Conservation (phyloP, 2,888 invertebrate species). For the Drosophila hamatofila region DNA sequence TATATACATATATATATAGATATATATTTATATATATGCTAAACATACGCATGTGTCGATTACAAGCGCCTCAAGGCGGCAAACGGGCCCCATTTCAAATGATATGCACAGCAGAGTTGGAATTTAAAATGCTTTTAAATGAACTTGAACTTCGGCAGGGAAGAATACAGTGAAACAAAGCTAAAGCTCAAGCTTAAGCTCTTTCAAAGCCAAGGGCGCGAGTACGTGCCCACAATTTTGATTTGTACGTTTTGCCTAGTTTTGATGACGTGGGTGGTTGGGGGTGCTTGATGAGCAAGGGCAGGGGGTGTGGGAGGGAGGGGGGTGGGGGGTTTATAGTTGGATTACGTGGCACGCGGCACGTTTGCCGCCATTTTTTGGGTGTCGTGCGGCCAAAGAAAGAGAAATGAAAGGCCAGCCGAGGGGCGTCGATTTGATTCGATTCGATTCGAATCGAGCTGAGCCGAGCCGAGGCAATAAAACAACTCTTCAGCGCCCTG, state of each 20-base stretch:
- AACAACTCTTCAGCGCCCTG: constrained; percentile 64
- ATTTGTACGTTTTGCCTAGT: constrained; percentile 42
- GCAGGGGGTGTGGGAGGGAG: neutral
- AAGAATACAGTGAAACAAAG: constrained; percentile 18
- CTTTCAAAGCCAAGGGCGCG: constrained; percentile 61
- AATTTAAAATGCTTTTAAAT: constrained; percentile 70
- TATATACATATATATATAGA: neutral
- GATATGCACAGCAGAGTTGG: constrained; percentile 51
- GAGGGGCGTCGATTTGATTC: constrained; percentile 1
- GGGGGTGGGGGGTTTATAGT: neutral
- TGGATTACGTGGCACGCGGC: constrained; percentile 67
- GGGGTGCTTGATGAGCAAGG: neutral
- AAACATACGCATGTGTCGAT: constrained; percentile 65
- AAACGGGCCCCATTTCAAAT: constrained; percentile 36
- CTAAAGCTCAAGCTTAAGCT: neutral
- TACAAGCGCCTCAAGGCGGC: constrained; percentile 55
- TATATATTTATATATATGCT: neutral
- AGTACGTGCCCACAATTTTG: constrained; percentile 66
- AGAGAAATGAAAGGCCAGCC: constrained; percentile 64
- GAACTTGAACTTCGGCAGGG: constrained; percentile 77
- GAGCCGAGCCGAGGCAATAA: constrained; percentile 3
- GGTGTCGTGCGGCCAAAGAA: constrained; percentile 54
- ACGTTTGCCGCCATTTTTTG: constrained; percentile 65
- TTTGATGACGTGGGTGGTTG: neutral
- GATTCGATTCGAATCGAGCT: constrained; percentile 5